These are phyloP conservation scores for Ceratina australensis DNA, from an alignment of 1,140 invertebrate genomes.

Conservation along the genomic window DNA sequence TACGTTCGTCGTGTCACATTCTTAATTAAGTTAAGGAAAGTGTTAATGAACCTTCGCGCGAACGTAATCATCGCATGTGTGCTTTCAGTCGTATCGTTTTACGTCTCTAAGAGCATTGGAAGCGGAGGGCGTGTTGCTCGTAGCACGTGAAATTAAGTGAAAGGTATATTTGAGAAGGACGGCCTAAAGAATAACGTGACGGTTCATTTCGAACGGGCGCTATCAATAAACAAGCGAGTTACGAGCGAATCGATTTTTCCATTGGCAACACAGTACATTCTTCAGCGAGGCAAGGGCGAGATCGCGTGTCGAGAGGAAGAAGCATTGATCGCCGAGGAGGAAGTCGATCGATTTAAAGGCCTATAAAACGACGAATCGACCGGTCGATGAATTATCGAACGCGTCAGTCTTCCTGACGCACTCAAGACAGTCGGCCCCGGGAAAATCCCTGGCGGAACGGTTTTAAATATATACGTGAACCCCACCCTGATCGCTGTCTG, in stretches of 20 bases:
- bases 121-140: conserved; percentile 20
- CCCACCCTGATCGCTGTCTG: conserved; percentile 50
- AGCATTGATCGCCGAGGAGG: background rate
- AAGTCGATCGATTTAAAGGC: conserved; percentile 18
- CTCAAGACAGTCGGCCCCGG: conserved; percentile 43
- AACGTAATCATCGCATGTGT: background rate
- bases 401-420: conserved; percentile 53
- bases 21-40: background rate
- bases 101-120: background rate
- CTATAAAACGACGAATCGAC: background rate
- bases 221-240: conserved; percentile 35
- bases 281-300: background rate
- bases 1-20: background rate
- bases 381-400: conserved; percentile 56
- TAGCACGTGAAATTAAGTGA: conserved; percentile 20
- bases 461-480: conserved; percentile 64
- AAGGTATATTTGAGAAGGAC: conserved; percentile 31
- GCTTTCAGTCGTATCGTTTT: background rate
- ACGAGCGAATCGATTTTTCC: conserved; percentile 39
- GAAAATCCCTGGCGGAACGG: conserved; percentile 64
- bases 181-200: conserved; percentile 10
- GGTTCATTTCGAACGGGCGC: conserved; percentile 9
- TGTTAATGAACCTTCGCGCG: background rate
- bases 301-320: background rate
- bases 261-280: conserved; percentile 27